Percentiles rank a stretch among this genome's conserved stretches.
Evolutionary conservation across 2,113 vertebrate species (phyloP).

Genomic region (Malurus cyaneus): DNA sequence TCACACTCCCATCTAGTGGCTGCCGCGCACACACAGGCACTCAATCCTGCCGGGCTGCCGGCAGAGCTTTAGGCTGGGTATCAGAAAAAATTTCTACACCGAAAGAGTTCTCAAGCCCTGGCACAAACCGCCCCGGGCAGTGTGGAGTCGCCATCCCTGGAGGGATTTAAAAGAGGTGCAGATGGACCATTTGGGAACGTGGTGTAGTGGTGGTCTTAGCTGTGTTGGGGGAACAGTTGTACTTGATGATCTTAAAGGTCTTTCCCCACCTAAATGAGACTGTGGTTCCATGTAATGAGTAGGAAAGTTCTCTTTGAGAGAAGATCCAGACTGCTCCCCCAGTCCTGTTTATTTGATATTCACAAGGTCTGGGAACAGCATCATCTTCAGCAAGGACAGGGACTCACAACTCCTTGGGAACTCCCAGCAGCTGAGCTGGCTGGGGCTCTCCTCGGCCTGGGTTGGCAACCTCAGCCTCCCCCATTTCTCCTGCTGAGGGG

Average conservation of each 20-base stretch:
- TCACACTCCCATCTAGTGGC: constrained; percentile 60
- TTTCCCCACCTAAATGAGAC: neutral
- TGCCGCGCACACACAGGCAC: neutral
- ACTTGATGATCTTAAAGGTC: neutral
- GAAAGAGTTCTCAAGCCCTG: neutral
- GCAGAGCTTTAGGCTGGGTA: neutral
- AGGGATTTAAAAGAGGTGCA: neutral
- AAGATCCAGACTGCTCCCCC: neutral
- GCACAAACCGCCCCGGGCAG: neutral
- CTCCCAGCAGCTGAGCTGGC: neutral
- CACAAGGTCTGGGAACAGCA: neutral
- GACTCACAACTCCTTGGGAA: neutral
- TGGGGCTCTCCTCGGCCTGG: neutral
- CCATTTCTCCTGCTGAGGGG: neutral
- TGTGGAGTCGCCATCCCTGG: neutral
- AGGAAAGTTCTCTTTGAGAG: neutral
- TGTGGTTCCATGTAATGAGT: neutral
- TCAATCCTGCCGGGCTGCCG: neutral
- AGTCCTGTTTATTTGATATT: neutral
- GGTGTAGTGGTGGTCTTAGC: neutral
- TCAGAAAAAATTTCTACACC: neutral
- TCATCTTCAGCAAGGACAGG: neutral
- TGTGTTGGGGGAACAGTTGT: neutral
- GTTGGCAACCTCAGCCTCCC: neutral
- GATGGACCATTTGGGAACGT: neutral